Base-by-base conservation (phyloP, 2,888 invertebrate species). In the Leistus spinibarbis region DNA sequence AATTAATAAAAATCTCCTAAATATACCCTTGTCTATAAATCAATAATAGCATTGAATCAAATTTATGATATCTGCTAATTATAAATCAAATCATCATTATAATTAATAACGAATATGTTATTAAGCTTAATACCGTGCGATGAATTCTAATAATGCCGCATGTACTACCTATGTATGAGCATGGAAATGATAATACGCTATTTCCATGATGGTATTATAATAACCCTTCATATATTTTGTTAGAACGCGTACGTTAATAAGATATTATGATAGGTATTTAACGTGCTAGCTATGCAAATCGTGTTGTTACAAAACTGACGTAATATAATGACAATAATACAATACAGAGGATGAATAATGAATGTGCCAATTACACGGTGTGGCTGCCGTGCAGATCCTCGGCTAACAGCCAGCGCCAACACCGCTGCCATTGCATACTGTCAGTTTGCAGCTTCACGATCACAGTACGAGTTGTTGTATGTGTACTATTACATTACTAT, bases 281-380 rank as follows among this genome's bases (percentile, higher is more conserved):
- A 60, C 60, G 40, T 40, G 20, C 19, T 60, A 20, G 60, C 60
- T 60, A 60, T 60, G 60, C 60, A 60, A 60, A 60, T 60, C 60
- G 60, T 60, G 60, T 60, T 60, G 60, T 19, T 60, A 60, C 60
- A 60, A 60, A 60, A 60, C 60, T 60, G 60, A 60, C 60, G 60
- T 60, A 60, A 60, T 60, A 60, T 60, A 60, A 60, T 60, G 19
- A 60, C 60, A 60, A 60, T 60, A 60, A 60, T 60, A 60, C 60
- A 60, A 60, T 60, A 60, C 60, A 20, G 60, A 60, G 40, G 60
- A 60, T 60, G 60, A 60, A 60, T 60, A 60, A 60, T 60, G 60
- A 60, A 60, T 60, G 60, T 60, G 60, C 60, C 60, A 60, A 60
- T 60, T 60, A 19, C 22, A 19, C 60, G 60, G 20, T 60, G 60